Base-by-base conservation (phyloP, 2,797 vertebrate genomes). In the Diglossa cyanea region DNA sequence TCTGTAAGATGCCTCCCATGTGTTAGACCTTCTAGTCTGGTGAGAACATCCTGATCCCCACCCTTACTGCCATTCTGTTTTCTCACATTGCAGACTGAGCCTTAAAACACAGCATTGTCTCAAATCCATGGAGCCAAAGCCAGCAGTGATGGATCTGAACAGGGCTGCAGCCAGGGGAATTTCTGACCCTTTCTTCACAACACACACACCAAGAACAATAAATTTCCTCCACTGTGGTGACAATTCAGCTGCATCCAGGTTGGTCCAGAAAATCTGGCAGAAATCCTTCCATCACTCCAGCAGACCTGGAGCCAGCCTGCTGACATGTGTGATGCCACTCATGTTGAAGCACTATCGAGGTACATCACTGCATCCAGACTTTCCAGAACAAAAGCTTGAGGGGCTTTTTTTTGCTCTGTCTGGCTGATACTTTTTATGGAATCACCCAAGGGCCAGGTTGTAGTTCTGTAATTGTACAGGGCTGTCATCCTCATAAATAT, bases 401-500 rank as follows among this genome's bases (percentile, higher is more conserved):
- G 53, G 19, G 6, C 9, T 21, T 53, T 47, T 28, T 81, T 67
- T 45, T 6, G 0, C 53, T 73, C 47, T 45, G 48, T 8, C 60
- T 82, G 88, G 58, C 60, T 80, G 40, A 37, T 81, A 94, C 89
- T 89, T 88, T 80, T 80, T 51, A 68, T 54, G 67, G 92, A 91
- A 86, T 83, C 82, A 85, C 95, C 88, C 68, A 35, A 84, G 89
- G 92, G 85, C 90, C 83, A 86, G 77, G 90, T 92, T 95, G 92
- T 75, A 88, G 93, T 83, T 96, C 85, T 93, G 83, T 96, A 96
- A 96, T 97, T 95, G 95, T 95, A 73, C 80, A 14, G 70, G 87
- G 86, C 80, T 82, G 90, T 91, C 96, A 79, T 86, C 67, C 89
- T 97, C 94, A 94, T 97, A 73, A 95, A 97, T 97, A 97, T 93